Evolutionary conservation across 53 echinoderm and acorn worm species (phyloP).

Genomic region (Paracentrotus lividus): DNA sequence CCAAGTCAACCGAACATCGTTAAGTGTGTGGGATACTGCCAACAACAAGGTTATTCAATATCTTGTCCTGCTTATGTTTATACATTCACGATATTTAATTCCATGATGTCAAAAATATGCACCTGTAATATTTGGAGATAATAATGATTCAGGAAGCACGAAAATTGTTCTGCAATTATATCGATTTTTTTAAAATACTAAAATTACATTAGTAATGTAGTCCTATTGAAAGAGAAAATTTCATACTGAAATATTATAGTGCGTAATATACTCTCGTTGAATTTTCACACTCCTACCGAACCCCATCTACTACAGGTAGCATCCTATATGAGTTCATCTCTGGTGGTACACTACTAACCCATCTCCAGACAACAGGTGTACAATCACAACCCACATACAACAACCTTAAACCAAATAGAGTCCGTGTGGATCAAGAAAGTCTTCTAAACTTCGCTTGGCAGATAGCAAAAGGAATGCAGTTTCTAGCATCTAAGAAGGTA

Average conservation of each 20-base stretch:
- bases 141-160: too few relatives aligned
- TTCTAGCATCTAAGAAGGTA: constrained; percentile 3
- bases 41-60: neutral
- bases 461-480: constrained; percentile 19
- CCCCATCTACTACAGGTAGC: neutral
- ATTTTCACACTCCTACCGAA: too few relatives aligned
- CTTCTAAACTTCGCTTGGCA: constrained; percentile 12
- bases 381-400: constrained; percentile 5
- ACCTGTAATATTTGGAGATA: too few relatives aligned
- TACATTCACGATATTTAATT: neutral
- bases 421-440: neutral
- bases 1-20: neutral
- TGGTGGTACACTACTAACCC: constrained; percentile 20
- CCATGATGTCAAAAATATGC: too few relatives aligned
- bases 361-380: constrained; percentile 8
- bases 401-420: constrained; percentile 18
- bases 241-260: too few relatives aligned
- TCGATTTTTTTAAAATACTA: too few relatives aligned
- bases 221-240: too few relatives aligned
- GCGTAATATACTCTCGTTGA: too few relatives aligned
- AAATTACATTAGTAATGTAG: too few relatives aligned
- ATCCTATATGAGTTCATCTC: constrained; percentile 26
- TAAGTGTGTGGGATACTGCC: neutral
- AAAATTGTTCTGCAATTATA: too few relatives aligned
- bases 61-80: neutral